Base-by-base conservation (phyloP, 2,797 vertebrate genomes). In the Pseudochaenichthys georgianus region DNA sequence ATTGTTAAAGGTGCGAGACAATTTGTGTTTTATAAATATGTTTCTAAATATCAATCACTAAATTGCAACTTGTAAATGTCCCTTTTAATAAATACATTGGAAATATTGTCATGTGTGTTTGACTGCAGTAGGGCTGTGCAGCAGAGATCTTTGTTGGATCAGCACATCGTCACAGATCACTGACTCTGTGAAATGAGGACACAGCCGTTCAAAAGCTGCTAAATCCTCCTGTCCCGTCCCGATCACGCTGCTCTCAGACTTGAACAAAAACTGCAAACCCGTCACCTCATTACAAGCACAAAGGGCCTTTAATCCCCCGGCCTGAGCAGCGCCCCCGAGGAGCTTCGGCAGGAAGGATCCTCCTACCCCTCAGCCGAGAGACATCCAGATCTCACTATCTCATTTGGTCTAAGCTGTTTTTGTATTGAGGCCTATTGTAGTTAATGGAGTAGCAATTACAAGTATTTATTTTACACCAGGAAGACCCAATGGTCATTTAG, bases 141-240 rank as follows among this genome's bases (percentile, higher is more conserved):
- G 68, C 31, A 60, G 34, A 61, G 58, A 60, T 77, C 75, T 67
- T 57, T 87, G 88, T 87, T 73, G 83, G 60, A 78, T 91, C 88
- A 90, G 84, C 85, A 87, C 78, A 87, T 74, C 47, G 28, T 79
- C 75, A 79, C 72, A 45, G 86, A 77, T 84, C 85, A 70, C 43
- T 64, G 87, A 76, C 54, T 78, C 62, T 2, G 59, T 78, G 82
- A 89, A 92, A 93, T 88, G 84, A 87, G 91, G 86, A 70, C 87
- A 66, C 69, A 13, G 86, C 43, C 63, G 13, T 59, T 70, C 77
- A 70, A 64, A 76, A 80, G 43, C 75, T 7, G 46, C 74, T 66
- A 70, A 73, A 69, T 62, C 77, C 38, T 1, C 62, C 19, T 15
- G 42, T 31, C 41, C 47, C 45, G 65, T 78, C 62, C 57, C 46